Conservation (phyloP, 2,113 vertebrate species). For the Hemiscyllium ocellatum region DNA sequence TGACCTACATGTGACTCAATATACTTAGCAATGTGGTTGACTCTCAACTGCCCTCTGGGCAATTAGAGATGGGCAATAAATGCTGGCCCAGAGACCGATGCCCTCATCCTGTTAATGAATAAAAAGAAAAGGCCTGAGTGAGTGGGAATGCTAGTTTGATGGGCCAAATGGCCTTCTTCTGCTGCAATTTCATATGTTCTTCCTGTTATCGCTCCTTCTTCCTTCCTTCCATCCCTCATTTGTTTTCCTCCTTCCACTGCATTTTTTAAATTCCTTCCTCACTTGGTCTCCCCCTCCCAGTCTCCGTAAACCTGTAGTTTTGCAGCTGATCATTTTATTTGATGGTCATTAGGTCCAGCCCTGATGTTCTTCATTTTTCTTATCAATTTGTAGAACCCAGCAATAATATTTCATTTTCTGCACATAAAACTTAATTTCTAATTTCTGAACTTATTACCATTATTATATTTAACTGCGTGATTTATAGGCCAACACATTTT, state of each 20-base stretch:
- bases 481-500: not conserved
- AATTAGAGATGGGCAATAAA: no score
- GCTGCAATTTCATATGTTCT: no score
- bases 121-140: no score
- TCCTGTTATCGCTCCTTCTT: no score
- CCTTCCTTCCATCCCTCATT: not conserved
- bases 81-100: no score
- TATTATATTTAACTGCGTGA: not conserved
- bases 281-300: not conserved
- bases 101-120: no score
- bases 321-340: not conserved
- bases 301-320: not conserved
- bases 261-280: not conserved
- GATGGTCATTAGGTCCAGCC: not conserved
- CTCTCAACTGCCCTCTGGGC: no score
- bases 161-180: no score
- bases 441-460: not conserved
- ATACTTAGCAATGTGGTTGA: no score
- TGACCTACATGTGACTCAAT: no score
- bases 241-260: not conserved
- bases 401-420: not conserved
- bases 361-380: not conserved
- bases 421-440: conserved; percentile 3
- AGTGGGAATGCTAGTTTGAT: no score
- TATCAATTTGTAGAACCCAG: not conserved